A percentile compares a stretch with the other conserved stretches of the same genome.
Conservation (phyloP, 2,888 invertebrate genomes). For the Bombylius discolor region DNA sequence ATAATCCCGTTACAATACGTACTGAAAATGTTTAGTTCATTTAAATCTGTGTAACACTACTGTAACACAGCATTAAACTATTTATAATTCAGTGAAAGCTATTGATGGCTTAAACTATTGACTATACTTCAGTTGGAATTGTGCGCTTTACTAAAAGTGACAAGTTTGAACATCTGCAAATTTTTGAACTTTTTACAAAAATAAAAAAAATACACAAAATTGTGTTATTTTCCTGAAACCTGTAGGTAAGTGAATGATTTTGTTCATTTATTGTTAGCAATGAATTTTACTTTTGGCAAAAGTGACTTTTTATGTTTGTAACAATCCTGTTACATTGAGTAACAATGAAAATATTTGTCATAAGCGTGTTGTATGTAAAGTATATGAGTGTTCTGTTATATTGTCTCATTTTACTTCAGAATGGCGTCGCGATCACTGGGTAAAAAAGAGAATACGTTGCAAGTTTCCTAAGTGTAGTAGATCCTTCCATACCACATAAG, state of each 20-base stretch:
- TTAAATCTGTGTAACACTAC: not conserved
- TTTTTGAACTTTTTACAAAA: not conserved
- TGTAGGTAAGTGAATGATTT: not conserved
- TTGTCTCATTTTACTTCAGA: not conserved
- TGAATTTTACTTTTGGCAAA: not conserved
- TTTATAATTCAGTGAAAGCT: too few relatives aligned
- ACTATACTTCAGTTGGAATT: too few relatives aligned
- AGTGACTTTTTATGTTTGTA: slow-evolving; percentile 1
- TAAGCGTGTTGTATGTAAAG: not conserved
- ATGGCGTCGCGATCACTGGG: not conserved
- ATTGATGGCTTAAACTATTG: too few relatives aligned
- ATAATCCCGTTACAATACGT: not conserved
- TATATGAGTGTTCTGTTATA: not conserved
- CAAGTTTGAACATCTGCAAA: too few relatives aligned
- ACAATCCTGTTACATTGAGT: not conserved
- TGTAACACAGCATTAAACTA: too few relatives aligned
- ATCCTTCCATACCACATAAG: too few relatives aligned
- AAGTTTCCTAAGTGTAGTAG: too few relatives aligned
- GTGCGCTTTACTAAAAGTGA: too few relatives aligned
- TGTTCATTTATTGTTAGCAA: not conserved
- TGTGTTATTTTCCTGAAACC: not conserved
- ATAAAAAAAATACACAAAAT: not conserved
- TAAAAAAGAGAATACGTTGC: not conserved
- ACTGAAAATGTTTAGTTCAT: not conserved
- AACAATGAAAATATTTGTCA: not conserved